phyloP scores from a whole-genome alignment of 1,140 invertebrate species.

The Mylabris phalerata region DNA sequence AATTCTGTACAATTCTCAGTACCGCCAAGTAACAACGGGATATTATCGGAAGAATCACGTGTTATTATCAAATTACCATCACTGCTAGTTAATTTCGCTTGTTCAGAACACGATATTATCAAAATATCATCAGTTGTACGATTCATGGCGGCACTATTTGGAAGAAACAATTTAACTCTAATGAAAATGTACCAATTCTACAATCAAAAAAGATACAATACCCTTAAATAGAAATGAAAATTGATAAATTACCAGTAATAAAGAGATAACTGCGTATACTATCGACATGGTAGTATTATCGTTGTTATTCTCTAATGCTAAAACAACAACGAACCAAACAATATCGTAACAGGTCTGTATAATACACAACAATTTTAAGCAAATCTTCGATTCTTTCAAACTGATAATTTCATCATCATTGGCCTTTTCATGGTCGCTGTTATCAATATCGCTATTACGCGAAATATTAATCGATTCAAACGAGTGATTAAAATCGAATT shows the following conservation, averaged over 20 bases:
- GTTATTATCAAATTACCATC: slow-evolving; percentile 19
- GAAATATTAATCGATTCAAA: slow-evolving; percentile 35
- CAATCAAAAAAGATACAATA: slow-evolving; percentile 7
- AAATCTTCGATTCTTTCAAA: slow-evolving; percentile 35
- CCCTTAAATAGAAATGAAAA: slow-evolving; percentile 1
- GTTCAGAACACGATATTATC: slow-evolving; percentile 1
- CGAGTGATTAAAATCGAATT: slow-evolving; percentile 36
- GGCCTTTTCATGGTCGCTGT: slow-evolving; percentile 42
- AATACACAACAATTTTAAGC: slow-evolving; percentile 36
- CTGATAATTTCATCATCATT: slow-evolving; percentile 29
- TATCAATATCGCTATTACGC: slow-evolving; percentile 32
- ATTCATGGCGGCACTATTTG: slow-evolving; percentile 22
- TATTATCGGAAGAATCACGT: slow-evolving; percentile 35
- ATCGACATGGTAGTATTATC: slow-evolving; percentile 54
- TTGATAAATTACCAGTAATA: slow-evolving; percentile 46
- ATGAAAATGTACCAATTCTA: slow-evolving; percentile 41
- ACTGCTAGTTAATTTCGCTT: slow-evolving; percentile 19
- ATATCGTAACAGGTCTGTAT: slow-evolving; percentile 38
- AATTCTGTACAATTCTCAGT: slow-evolving; percentile 36
- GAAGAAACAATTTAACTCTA: slow-evolving; percentile 35
- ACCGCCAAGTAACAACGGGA: slow-evolving; percentile 31
- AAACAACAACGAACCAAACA: slow-evolving; percentile 62
- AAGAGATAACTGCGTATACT: slow-evolving; percentile 48
- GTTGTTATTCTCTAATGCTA: slow-evolving; percentile 60
- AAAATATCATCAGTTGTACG: slow-evolving; percentile 25